Evolutionary conservation across 2,888 invertebrate species (phyloP).

Genomic region (Acleris literana): DNA sequence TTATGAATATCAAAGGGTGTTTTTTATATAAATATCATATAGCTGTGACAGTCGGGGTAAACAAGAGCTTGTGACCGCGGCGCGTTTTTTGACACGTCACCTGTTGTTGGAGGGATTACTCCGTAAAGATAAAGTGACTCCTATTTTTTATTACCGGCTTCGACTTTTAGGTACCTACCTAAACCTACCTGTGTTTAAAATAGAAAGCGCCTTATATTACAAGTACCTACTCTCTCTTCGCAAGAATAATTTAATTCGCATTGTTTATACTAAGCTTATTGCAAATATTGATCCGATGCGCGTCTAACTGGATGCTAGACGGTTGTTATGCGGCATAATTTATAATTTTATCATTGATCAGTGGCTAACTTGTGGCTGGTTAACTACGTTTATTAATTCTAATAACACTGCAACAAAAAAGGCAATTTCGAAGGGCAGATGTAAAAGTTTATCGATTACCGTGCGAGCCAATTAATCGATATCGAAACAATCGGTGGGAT

Average conservation of each 20-base stretch:
- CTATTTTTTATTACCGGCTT: not conserved
- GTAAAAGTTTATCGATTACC: constrained; percentile 80
- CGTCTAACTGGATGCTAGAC: too few relatives aligned
- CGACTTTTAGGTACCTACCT: too few relatives aligned
- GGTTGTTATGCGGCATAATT: not conserved
- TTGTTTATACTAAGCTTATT: too few relatives aligned
- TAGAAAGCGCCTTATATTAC: too few relatives aligned
- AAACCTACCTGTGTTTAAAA: too few relatives aligned
- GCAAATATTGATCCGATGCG: too few relatives aligned
- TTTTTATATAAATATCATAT: constrained; percentile 67
- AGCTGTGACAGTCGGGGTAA: constrained; percentile 75
- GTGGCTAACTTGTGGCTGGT: not conserved
- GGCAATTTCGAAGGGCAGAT: constrained; percentile 65
- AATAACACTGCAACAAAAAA: constrained; percentile 36
- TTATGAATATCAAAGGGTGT: constrained; percentile 53
- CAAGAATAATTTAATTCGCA: too few relatives aligned
- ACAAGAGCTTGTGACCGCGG: constrained; percentile 70
- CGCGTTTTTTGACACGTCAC: constrained; percentile 67
- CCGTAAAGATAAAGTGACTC: constrained; percentile 14
- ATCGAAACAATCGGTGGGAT: constrained; percentile 75
- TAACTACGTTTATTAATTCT: constrained; percentile 18
- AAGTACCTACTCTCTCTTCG: too few relatives aligned
- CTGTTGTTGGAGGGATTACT: constrained; percentile 55
- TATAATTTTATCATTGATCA: not conserved
- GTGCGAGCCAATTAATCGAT: constrained; percentile 82